Base-by-base conservation (phyloP, 1,140 invertebrate genomes). In the Agrypnia vestita region DNA sequence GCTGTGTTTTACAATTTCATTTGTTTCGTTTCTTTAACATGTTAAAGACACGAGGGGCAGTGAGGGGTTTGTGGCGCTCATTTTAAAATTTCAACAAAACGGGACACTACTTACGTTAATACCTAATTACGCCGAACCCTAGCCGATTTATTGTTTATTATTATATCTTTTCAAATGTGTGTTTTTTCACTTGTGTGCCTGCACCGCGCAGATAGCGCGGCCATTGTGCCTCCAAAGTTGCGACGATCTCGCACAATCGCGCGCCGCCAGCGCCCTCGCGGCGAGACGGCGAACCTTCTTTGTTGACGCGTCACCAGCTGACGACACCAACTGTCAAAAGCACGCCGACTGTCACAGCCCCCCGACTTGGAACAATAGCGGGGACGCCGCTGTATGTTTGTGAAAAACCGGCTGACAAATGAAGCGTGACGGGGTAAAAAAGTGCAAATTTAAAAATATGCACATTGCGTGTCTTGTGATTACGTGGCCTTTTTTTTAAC, bases 291-390 rank as follows among this genome's bases (percentile, higher is more conserved):
- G 17, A 35, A 15, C 47, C 19, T 46, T 71, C 67, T 25, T 71
- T 71, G 67, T 71, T 49, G 19, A n/a, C 46, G 1, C 46, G 47
- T 71, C 67, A 25, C 67, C 67, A 19, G 46, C 67, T 35, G 25
- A 35, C 67, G 47, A 51, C 67, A 25, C 67, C 67, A 19, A 19
- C 67, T 71, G 67, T 51, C 67, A 71, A 9, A 15, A 25, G 25
- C 67, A 71, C 67, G 67, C 67, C 15, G 46, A 46, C 17, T 19
- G 67, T 51, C 47, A 13, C n/a, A 19, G 17, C 47, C 46, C 15
- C 44, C 15, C 46, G 15, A 8, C 11, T 3, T 1, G 10, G 19
- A 25, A 62, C 59, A 62, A 62, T 62, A 21, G 1, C 55, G 55
- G 9, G 55, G 9, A 3, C 17, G n/a, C 8, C 8, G 53, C 55